These are phyloP conservation scores for Oreochromis spilurus DNA, from an alignment of 2,113 vertebrate species.

Conservation along the genomic window DNA sequence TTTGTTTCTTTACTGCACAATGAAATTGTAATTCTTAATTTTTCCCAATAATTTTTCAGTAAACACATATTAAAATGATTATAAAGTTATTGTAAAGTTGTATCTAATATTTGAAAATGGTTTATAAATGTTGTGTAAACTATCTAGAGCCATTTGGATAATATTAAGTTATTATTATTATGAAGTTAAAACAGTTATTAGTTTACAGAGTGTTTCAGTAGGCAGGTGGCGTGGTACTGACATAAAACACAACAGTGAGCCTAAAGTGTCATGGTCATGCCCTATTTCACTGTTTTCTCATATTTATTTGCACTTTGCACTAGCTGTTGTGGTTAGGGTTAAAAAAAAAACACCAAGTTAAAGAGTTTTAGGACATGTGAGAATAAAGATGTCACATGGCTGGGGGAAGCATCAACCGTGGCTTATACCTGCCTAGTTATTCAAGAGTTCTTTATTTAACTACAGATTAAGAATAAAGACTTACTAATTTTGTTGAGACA, in stretches of 20 bases:
- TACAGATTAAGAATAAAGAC: constrained; percentile 57
- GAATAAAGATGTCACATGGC: not conserved
- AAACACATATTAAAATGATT: not conserved
- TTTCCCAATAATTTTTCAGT: not conserved
- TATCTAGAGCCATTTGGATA: not conserved
- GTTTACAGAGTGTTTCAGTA: not conserved
- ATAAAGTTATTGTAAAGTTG: not conserved
- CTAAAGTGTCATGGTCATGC: not conserved
- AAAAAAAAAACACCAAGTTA: not conserved
- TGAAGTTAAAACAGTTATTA: not conserved
- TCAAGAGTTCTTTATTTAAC: constrained; percentile 17
- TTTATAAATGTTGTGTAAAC: not conserved
- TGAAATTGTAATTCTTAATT: not conserved
- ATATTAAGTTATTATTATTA: not conserved
- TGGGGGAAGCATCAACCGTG: not conserved
- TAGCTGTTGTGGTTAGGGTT: not conserved
- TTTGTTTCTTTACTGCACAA: not conserved
- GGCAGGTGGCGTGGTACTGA: not conserved
- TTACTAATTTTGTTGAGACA: constrained; percentile 63
- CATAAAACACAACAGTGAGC: not conserved
- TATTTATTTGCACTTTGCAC: not conserved
- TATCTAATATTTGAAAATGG: not conserved
- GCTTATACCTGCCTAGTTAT: not conserved
- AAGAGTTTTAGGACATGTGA: not conserved
- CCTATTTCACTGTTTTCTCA: not conserved